Conservation (phyloP, 1,140 invertebrate genomes). For the Zaprionus lachaisei region DNA sequence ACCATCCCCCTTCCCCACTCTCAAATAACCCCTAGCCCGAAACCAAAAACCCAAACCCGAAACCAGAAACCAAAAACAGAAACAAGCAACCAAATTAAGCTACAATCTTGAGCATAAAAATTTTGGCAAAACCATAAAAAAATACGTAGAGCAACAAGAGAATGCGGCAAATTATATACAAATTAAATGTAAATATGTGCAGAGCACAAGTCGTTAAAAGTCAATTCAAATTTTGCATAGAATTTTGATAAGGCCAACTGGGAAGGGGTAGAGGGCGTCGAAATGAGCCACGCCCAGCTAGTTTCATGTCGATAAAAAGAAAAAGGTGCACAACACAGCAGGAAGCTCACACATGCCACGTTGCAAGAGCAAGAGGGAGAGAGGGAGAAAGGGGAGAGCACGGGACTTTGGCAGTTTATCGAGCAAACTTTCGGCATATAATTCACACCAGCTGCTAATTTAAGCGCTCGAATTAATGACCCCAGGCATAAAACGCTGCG, state of each 20-base stretch:
- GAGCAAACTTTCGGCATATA: constrained; percentile 78
- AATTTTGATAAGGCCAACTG: constrained; percentile 67
- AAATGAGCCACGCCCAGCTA: constrained; percentile 38
- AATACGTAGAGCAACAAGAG: constrained; percentile 13
- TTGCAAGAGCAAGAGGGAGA: neutral
- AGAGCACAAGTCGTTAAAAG: constrained; percentile 73
- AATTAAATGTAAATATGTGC: constrained; percentile 75
- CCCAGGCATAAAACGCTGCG: constrained; percentile 58
- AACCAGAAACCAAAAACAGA: constrained; percentile 3
- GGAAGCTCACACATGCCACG: constrained; percentile 14
- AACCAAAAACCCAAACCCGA: neutral
- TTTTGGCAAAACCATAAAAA: constrained; percentile 12
- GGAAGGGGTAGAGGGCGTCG: neutral
- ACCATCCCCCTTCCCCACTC: neutral
- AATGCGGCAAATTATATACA: constrained; percentile 65
- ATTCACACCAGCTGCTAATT: constrained; percentile 80
- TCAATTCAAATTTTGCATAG: constrained; percentile 78
- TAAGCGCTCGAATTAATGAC: constrained; percentile 75
- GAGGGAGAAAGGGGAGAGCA: neutral
- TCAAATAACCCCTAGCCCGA: neutral
- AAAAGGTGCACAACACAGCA: constrained; percentile 61
- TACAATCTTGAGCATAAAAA: constrained; percentile 66
- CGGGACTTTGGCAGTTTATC: constrained; percentile 60
- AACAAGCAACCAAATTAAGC: constrained; percentile 52
- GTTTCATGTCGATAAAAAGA: constrained; percentile 72